Evolutionary conservation across 2,888 invertebrate genomes (phyloP).

Genomic region (Myopa tessellatipennis): DNA sequence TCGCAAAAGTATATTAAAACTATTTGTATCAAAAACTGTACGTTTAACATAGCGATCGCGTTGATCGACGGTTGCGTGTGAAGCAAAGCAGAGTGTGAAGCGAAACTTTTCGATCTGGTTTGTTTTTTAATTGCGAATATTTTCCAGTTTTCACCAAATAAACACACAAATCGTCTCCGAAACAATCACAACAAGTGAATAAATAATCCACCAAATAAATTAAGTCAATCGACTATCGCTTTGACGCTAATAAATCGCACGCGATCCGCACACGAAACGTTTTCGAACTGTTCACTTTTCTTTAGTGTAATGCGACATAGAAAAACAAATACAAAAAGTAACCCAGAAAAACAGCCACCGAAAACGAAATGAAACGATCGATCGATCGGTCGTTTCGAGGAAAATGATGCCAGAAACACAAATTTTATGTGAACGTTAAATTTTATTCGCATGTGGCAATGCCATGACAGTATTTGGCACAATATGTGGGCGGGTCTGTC

Average conservation of each 20-base stretch:
- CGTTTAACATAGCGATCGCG: slow-evolving; percentile 13
- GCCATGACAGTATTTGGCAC: neutral
- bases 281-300: slow-evolving; percentile 25
- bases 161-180: neutral
- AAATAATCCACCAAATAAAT: slow-evolving; percentile 14
- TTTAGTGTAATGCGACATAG: neutral
- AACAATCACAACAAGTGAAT: neutral
- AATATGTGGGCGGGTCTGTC: neutral
- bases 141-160: neutral
- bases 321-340: neutral
- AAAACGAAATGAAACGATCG: neutral
- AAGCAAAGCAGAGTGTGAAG: neutral
- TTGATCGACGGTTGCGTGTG: slow-evolving; percentile 7
- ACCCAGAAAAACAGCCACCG: neutral
- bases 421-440: neutral
- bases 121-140: slow-evolving; percentile 8
- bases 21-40: slow-evolving; percentile 7
- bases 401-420: neutral
- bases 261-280: slow-evolving; percentile 30
- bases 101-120: neutral
- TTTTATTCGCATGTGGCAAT: neutral
- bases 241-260: slow-evolving; percentile 25
- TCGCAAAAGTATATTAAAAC: slow-evolving; percentile 11
- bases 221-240: slow-evolving; percentile 2
- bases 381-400: neutral